Evolutionary conservation across 2,888 invertebrate species (phyloP), one percentile per base, ranked within the genome.

Genomic region (Melanotus villosus): DNA sequence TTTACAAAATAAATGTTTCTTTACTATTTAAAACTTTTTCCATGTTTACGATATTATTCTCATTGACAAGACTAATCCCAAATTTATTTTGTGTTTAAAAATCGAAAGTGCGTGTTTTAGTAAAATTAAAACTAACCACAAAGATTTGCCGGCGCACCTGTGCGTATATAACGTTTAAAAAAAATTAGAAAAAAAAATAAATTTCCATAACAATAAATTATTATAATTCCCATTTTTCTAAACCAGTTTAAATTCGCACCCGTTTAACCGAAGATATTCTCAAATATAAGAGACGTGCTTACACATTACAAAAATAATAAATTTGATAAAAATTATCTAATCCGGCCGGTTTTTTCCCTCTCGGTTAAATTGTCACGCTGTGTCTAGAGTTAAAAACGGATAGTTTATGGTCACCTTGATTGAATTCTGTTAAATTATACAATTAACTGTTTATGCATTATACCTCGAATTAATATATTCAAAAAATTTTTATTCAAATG

Each of bases 331-430:
- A 23, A 47, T 47, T 47, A 47, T 47, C 47, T 47, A 23, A 23
- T 14, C 47, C 12, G 23, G 47, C 23, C 23, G 9, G 47, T 47
- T 47, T 47, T 47, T 47, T 47, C 23, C n/a, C 9, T 0, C 18
- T 6, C 2, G 10, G 21, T 23, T 12, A 47, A 47, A 16, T 16
- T 23, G 47, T 26, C 47, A 47, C n/a, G 19, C n/a, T 23, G 12
- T 18, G n/a, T 47, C 47, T 23, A 26, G 12, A 23, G n/a, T 23
- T 23, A 3, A 26, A 47, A 47, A 47, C 47, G 18, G 23, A 19
- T 47, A 47, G 47, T 47, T 47, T 47, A 47, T 47, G 21, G 47
- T 47, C 5, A 23, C 26, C 47, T 21, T 47, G 26, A 12, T 26
- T 47, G 19, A 23, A 47, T 41, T 41, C 14, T 16, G 3, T 16